Conservation (phyloP, 2,797 vertebrate species). For the Phrynocephalus vlangalii region DNA sequence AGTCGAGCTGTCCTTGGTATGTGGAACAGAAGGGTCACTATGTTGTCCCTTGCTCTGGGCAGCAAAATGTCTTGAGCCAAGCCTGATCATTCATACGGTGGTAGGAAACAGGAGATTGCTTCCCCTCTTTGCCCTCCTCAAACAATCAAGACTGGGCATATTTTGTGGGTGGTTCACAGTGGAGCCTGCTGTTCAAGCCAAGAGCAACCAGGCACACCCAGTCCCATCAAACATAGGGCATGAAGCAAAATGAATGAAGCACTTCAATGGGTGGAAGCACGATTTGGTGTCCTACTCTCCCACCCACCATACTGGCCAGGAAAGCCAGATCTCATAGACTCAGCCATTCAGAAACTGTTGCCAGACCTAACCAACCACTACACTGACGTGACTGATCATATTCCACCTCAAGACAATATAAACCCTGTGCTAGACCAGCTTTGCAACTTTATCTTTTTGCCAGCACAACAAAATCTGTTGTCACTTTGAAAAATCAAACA, state of each 20-base stretch:
- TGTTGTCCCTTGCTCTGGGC: not conserved
- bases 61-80: not conserved
- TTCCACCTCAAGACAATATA: not conserved
- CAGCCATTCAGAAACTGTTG: not conserved
- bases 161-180: not conserved
- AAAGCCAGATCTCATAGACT: not conserved
- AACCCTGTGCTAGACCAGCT: constrained; percentile 1
- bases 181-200: not conserved
- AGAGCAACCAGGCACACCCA: not conserved
- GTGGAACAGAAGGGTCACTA: not conserved
- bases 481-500: constrained; percentile 7
- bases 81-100: not conserved
- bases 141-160: too few species aligned
- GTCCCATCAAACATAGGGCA: not conserved
- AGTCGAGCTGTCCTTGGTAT: not conserved
- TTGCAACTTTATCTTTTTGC: not conserved
- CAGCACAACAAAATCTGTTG: not conserved
- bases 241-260: not conserved
- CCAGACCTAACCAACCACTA: not conserved
- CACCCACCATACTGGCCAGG: not conserved
- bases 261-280: not conserved
- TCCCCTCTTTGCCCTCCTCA: not conserved
- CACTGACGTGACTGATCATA: not conserved
- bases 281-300: not conserved
- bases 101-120: not conserved